Evolutionary conservation across 2,113 vertebrate species (phyloP).

Genomic region (Chitala chitala): DNA sequence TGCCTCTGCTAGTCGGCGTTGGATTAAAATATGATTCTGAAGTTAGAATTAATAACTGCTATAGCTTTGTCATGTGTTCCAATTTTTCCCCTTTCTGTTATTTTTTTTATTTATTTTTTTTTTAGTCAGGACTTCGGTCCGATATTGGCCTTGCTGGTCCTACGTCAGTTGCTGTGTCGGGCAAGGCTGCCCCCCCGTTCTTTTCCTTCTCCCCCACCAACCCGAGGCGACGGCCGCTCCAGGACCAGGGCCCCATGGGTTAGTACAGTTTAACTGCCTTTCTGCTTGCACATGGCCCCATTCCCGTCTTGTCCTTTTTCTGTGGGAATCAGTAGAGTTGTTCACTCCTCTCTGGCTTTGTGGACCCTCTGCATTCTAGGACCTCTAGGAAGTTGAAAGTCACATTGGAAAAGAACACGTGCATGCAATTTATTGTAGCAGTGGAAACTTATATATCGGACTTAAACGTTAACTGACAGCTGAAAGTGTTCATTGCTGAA

Average conservation of each 20-base stretch:
- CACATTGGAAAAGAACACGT: too few species aligned
- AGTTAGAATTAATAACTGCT: background rate
- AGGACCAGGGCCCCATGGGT: slow-evolving; percentile 79
- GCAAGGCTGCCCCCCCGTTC: slow-evolving; percentile 80
- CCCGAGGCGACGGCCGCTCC: slow-evolving; percentile 81
- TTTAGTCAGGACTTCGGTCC: slow-evolving; percentile 74
- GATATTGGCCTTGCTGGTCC: slow-evolving; percentile 78
- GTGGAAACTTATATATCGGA: too few species aligned
- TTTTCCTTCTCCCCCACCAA: slow-evolving; percentile 77
- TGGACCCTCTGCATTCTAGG: too few species aligned
- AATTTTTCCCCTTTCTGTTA: background rate
- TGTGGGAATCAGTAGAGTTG: too few species aligned
- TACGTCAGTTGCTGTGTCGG: slow-evolving; percentile 72
- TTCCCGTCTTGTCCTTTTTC: background rate
- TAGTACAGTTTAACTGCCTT: slow-evolving; percentile 40
- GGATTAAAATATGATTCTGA: slow-evolving; percentile 8
- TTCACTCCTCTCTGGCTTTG: too few species aligned
- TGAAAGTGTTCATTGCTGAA: background rate
- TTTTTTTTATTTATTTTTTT: too few species aligned
- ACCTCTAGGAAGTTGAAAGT: too few species aligned
- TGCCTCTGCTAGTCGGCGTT: background rate
- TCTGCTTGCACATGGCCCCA: background rate
- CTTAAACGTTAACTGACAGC: too few species aligned
- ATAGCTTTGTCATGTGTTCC: background rate
- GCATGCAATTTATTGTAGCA: too few species aligned